phyloP scores from a whole-genome alignment of 2,113 vertebrate species.

The Rhineura floridana region DNA sequence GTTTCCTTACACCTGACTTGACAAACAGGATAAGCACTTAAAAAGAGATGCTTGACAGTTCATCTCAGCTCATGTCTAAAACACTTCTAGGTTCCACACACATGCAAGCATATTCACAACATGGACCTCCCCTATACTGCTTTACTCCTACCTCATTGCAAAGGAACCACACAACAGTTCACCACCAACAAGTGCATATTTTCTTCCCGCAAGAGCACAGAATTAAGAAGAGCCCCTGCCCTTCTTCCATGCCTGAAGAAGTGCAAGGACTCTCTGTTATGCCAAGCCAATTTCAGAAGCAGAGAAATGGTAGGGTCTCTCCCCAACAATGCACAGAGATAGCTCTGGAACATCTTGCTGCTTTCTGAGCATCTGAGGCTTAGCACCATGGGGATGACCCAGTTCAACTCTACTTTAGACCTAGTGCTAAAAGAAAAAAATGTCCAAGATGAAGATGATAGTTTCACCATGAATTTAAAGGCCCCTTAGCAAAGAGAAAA shows the following conservation, averaged over 20 bases:
- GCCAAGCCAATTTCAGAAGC: not conserved
- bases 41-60: not conserved
- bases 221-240: not conserved
- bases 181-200: not conserved
- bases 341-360: too few relatives aligned
- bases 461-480: not conserved
- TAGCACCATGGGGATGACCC: not conserved
- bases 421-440: not conserved
- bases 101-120: not conserved
- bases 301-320: not conserved
- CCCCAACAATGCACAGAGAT: not conserved
- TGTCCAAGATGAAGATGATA: not conserved
- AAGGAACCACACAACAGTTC: not conserved
- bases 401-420: not conserved
- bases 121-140: not conserved
- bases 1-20: not conserved
- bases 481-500: not conserved
- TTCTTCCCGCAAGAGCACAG: not conserved
- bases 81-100: not conserved
- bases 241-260: not conserved
- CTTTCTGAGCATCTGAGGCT: not conserved
- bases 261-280: not conserved
- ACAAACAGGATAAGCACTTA: not conserved
- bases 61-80: not conserved
- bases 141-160: not conserved